Evolutionary conservation across 1,140 invertebrate genomes (phyloP).

Genomic region (Neocloeon triangulifer): DNA sequence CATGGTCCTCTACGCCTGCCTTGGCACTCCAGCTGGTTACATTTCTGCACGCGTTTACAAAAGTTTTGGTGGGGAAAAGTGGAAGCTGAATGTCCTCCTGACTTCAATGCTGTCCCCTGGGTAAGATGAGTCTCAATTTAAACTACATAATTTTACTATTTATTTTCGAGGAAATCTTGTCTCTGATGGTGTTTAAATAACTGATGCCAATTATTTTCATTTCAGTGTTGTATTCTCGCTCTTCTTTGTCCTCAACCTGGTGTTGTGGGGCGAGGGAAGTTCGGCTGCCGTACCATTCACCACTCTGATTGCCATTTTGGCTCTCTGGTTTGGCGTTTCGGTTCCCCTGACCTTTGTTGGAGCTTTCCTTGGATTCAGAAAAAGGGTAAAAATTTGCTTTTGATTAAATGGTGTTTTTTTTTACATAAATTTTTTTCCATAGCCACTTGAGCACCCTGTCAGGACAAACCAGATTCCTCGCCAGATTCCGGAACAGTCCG

Average conservation of each 20-base stretch:
- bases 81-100: conserved; percentile 93
- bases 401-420: neutral
- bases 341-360: conserved; percentile 94
- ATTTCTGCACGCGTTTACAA: conserved; percentile 92
- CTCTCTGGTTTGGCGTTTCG: conserved; percentile 95
- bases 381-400: conserved; percentile 42
- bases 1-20: conserved; percentile 80
- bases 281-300: conserved; percentile 93
- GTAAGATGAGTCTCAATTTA: no score
- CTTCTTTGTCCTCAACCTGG: conserved; percentile 91
- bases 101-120: conserved; percentile 91
- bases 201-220: conserved; percentile 12
- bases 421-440: conserved; percentile 11
- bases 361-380: conserved; percentile 95
- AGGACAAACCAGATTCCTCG: conserved; percentile 96
- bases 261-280: conserved; percentile 84
- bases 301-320: conserved; percentile 87
- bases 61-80: conserved; percentile 92
- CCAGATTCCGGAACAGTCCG: conserved; percentile 91
- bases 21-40: conserved; percentile 90
- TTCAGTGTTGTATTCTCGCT: conserved; percentile 76
- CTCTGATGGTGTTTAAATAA: conserved; percentile 2
- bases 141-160: conserved; percentile 5
- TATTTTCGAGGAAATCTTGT: conserved; percentile 2
- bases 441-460: conserved; percentile 89